Evolutionary conservation across 2,113 vertebrate genomes (phyloP).

Genomic region (Calyptommatus sinebrachiatus): DNA sequence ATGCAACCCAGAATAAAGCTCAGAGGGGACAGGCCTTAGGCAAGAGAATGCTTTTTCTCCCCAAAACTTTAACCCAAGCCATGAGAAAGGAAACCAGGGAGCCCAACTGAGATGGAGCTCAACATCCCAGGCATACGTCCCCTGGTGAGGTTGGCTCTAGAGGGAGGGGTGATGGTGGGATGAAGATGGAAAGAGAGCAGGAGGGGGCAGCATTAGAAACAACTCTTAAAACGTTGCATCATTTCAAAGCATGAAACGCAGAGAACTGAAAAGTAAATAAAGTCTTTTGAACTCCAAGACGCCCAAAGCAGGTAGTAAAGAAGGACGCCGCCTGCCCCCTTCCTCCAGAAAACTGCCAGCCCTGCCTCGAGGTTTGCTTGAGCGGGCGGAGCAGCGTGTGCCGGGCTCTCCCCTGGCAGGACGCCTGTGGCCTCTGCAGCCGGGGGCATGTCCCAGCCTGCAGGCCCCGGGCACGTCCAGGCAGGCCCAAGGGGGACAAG

Average conservation of each 20-base stretch:
- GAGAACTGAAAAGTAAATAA: neutral
- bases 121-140: too few relatives aligned
- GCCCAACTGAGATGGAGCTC: too few relatives aligned
- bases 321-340: too few relatives aligned
- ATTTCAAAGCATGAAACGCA: neutral
- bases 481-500: neutral
- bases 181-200: neutral
- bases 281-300: too few relatives aligned
- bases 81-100: neutral
- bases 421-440: constrained; percentile 29
- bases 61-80: too few relatives aligned
- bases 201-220: too few relatives aligned
- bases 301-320: too few relatives aligned
- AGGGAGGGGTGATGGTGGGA: neutral
- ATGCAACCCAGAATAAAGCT: too few relatives aligned
- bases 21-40: too few relatives aligned
- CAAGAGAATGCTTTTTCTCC: too few relatives aligned
- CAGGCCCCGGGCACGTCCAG: neutral
- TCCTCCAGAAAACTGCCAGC: neutral
- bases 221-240: neutral
- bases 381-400: too few relatives aligned
- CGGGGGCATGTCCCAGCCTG: neutral
- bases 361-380: neutral
- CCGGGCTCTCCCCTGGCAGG: neutral
- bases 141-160: too few relatives aligned